Evolutionary conservation across 2,888 invertebrate genomes (phyloP).

Genomic region (Diarsia rubi): DNA sequence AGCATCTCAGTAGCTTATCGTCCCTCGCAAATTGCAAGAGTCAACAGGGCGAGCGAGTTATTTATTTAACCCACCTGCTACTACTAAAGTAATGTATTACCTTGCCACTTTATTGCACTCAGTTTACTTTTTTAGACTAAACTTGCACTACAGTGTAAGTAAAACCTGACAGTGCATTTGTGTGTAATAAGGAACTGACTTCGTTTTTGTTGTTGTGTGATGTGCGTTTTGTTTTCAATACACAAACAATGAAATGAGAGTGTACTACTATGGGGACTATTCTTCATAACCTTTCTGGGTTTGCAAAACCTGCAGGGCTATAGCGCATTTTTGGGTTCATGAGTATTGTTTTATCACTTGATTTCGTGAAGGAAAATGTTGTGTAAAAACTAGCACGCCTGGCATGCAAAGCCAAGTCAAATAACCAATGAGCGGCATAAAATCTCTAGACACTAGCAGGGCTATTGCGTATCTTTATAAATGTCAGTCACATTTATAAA

Average conservation of each 20-base stretch:
- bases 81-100: conserved; percentile 47
- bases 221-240: not conserved
- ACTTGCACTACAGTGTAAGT: conserved; percentile 2
- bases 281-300: not conserved
- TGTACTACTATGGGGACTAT: not conserved
- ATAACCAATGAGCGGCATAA: too few species aligned
- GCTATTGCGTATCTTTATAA: too few species aligned
- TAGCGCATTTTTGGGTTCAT: too few species aligned
- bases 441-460: too few species aligned
- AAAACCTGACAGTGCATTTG: conserved; percentile 22
- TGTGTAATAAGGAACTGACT: not conserved
- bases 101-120: conserved; percentile 37
- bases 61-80: conserved; percentile 60
- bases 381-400: too few species aligned
- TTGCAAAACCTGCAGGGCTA: too few species aligned
- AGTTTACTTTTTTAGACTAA: conserved; percentile 33
- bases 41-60: conserved; percentile 52
- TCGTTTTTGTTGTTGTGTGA: not conserved
- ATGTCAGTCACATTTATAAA: too few species aligned
- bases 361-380: too few species aligned
- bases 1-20: conserved; percentile 30
- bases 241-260: not conserved
- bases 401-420: too few species aligned
- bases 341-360: too few species aligned
- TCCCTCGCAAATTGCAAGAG: conserved; percentile 51